Conservation (phyloP, 2,888 invertebrate genomes). For the Heliothis peltigera region DNA sequence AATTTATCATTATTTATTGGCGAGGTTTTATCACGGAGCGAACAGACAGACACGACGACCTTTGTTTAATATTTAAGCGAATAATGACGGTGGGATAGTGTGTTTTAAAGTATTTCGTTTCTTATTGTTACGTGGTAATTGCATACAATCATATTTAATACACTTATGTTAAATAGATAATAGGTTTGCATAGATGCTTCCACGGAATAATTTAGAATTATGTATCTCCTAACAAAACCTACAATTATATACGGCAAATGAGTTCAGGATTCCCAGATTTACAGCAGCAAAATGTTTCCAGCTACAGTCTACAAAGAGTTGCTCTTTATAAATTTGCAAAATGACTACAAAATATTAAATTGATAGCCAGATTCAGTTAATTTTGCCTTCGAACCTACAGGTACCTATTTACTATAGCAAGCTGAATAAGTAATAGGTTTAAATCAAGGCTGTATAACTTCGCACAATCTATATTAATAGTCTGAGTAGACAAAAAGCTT, state of each 20-base stretch:
- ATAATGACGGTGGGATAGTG: no score
- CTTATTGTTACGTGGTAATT: no score
- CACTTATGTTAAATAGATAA: no score
- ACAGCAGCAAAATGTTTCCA: neutral
- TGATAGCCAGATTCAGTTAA: slow-evolving; percentile 11
- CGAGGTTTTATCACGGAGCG: no score
- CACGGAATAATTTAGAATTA: no score
- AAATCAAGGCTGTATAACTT: slow-evolving; percentile 36
- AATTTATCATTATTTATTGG: no score
- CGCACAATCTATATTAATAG: slow-evolving; percentile 44
- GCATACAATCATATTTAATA: no score
- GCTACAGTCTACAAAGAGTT: neutral
- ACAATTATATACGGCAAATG: neutral
- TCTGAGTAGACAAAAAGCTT: slow-evolving; percentile 49
- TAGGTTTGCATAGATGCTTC: no score
- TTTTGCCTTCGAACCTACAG: slow-evolving; percentile 16
- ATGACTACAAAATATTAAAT: slow-evolving; percentile 21
- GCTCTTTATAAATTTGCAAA: neutral
- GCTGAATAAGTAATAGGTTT: slow-evolving; percentile 40
- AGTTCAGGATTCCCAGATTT: neutral
- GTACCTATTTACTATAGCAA: slow-evolving; percentile 23
- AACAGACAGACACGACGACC: no score
- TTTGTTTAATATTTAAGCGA: no score
- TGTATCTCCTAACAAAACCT: neutral
- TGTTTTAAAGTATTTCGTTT: no score